phyloP scores from a whole-genome alignment of 2,113 vertebrate genomes.

The Crypturellus undulatus region DNA sequence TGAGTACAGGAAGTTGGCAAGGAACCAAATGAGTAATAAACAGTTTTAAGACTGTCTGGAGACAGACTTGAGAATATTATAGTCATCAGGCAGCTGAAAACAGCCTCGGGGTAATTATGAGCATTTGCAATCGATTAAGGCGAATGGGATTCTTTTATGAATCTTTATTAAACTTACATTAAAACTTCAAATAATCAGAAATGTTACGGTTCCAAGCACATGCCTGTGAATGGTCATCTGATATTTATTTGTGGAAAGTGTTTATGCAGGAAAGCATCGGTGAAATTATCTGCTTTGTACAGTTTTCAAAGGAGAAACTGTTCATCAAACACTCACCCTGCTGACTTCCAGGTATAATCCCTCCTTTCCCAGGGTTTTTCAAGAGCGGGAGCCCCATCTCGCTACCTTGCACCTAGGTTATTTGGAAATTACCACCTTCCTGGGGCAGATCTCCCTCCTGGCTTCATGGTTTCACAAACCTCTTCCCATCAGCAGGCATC shows the following conservation, averaged over 20 bases:
- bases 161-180: conserved; percentile 66
- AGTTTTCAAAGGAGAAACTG: not conserved
- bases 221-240: not conserved
- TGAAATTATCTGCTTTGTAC: not conserved
- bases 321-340: not conserved
- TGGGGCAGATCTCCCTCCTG: not conserved
- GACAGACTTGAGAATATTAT: conserved; percentile 71
- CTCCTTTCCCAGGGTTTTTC: not conserved
- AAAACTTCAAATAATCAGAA: conserved; percentile 35
- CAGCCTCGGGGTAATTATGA: conserved; percentile 72
- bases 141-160: conserved; percentile 67
- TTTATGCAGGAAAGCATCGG: not conserved
- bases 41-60: conserved; percentile 72
- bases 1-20: conserved; percentile 66
- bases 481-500: not conserved
- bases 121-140: conserved; percentile 74
- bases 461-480: not conserved
- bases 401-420: not conserved
- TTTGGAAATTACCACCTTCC: not conserved
- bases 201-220: conserved; percentile 8
- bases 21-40: conserved; percentile 76
- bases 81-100: conserved; percentile 76
- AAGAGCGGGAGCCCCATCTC: not conserved
- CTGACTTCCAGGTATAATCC: not conserved
- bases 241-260: not conserved